These are phyloP conservation scores for Alouatta caraya DNA, from an alignment of 2,797 vertebrate genomes.

Conservation along the genomic window DNA sequence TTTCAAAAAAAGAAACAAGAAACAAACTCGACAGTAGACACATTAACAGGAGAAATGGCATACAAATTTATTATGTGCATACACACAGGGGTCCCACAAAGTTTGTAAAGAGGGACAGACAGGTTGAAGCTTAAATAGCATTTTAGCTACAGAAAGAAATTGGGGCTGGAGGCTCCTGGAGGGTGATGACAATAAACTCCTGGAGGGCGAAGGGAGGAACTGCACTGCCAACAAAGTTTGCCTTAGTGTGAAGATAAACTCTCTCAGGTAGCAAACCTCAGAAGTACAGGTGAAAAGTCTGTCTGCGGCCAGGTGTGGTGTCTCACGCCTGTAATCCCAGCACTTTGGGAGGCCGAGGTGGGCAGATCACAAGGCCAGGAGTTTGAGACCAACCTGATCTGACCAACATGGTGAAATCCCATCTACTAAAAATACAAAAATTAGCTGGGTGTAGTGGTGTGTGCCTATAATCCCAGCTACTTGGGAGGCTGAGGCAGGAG, in stretches of 20 bases:
- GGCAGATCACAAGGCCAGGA: too few species aligned
- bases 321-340: too few species aligned
- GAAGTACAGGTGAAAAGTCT: not conserved
- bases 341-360: too few species aligned
- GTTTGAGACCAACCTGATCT: too few species aligned
- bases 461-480: too few species aligned
- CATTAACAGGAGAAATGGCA: not conserved
- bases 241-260: not conserved
- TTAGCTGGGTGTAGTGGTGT: too few species aligned
- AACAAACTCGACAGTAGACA: not conserved
- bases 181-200: not conserved
- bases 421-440: too few species aligned
- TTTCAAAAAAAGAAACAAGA: not conserved
- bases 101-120: not conserved
- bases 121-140: not conserved
- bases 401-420: too few species aligned
- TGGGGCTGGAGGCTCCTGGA: not conserved
- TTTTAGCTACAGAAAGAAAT: not conserved
- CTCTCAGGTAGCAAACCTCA: not conserved
- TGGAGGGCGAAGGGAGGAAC: not conserved
- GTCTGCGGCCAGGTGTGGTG: too few species aligned
- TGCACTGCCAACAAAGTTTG: not conserved
- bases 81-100: not conserved
- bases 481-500: too few species aligned
- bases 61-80: not conserved